A percentile compares a stretch with the other conserved stretches of the same genome.
Conservation (phyloP, 2,113 vertebrate species). For the Pseudolaguvia tuberculata region DNA sequence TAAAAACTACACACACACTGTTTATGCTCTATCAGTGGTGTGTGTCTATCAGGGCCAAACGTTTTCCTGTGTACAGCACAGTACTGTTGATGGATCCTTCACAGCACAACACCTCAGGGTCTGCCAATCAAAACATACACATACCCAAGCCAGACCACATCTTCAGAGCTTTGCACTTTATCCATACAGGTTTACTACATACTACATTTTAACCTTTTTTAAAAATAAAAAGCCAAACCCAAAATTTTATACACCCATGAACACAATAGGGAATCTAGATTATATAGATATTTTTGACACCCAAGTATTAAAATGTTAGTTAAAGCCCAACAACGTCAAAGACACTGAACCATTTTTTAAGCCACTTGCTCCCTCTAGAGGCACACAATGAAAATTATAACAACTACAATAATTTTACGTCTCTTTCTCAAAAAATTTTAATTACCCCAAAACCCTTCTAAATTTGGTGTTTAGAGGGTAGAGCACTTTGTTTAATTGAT, state of each 20-base stretch:
- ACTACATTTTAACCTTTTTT: not conserved
- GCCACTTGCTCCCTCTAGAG: constrained; percentile 49
- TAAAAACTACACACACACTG: constrained; percentile 23
- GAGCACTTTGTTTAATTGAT: constrained; percentile 20
- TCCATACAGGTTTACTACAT: not conserved
- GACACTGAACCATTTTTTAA: constrained; percentile 7
- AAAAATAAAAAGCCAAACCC: not conserved
- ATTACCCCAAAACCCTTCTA: constrained; percentile 27
- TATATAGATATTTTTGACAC: not conserved
- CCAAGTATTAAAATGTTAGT: not conserved
- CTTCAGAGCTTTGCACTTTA: constrained; percentile 12
- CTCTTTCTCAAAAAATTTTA: constrained; percentile 22
- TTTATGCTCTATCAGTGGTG: constrained; percentile 47
- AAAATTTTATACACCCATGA: not conserved
- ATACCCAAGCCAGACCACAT: constrained; percentile 19
- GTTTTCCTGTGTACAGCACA: constrained; percentile 44
- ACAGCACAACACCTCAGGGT: constrained; percentile 45
- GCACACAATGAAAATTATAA: constrained; percentile 22
- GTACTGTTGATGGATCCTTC: constrained; percentile 59
- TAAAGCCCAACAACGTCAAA: not conserved
- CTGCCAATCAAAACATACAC: constrained; percentile 42
- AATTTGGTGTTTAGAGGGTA: constrained; percentile 31
- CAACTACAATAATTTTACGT: not conserved
- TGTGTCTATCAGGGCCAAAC: constrained; percentile 43
- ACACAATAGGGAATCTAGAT: not conserved